phyloP scores from a whole-genome alignment of 23 tunicate species.

The Diplosoma virens region DNA sequence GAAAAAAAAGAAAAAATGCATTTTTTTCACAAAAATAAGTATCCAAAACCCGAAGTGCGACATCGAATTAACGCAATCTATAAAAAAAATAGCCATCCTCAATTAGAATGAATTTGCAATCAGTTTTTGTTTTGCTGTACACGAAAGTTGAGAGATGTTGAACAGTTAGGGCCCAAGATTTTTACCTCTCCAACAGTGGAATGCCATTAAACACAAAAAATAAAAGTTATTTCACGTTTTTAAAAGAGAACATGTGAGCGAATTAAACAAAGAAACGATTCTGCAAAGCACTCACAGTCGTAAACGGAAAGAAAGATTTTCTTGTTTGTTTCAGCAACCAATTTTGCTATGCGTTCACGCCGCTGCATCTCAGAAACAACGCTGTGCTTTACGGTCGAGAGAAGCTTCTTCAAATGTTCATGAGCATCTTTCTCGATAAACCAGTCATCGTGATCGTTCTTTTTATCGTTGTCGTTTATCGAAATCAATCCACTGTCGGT shows the following conservation, averaged over 20 bases:
- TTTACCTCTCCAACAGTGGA: no score
- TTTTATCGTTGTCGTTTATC: not conserved
- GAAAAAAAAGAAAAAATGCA: no score
- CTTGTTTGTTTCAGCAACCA: constrained; percentile 47
- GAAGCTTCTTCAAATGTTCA: constrained; percentile 67
- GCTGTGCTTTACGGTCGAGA: constrained; percentile 73
- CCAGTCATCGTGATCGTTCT: constrained; percentile 18
- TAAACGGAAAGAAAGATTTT: constrained; percentile 59
- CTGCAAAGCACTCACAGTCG: constrained; percentile 53
- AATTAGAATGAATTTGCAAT: no score
- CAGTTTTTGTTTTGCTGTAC: no score
- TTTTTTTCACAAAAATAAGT: no score
- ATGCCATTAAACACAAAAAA: no score
- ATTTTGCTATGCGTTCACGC: constrained; percentile 57
- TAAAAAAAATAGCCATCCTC: no score
- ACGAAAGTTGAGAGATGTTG: not conserved
- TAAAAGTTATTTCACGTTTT: no score
- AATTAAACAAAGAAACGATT: not conserved
- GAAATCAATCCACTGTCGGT: not conserved
- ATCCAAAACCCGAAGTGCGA: no score
- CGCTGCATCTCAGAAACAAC: constrained; percentile 64
- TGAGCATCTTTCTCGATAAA: constrained; percentile 53
- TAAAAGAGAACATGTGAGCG: no score
- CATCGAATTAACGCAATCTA: no score
- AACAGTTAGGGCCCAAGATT: no score